Evolutionary conservation across 1,140 invertebrate genomes (phyloP).

Genomic region (Eubasilissa regina): DNA sequence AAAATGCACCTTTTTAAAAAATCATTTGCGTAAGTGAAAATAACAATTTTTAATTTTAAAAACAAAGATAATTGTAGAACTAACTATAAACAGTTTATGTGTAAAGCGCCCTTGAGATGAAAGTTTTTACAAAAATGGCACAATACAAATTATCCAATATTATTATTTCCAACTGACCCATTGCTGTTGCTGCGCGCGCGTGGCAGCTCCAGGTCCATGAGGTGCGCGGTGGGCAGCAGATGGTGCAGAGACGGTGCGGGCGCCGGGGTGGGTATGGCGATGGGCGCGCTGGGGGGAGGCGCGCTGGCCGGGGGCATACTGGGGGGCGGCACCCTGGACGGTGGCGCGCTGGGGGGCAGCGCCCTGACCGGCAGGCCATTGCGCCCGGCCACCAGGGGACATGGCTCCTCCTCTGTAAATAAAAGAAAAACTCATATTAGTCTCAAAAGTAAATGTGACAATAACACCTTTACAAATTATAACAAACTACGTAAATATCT

Average conservation of each 20-base stretch:
- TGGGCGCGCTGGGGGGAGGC: slow-evolving; percentile 42
- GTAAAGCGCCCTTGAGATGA: no score
- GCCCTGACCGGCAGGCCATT: slow-evolving; percentile 45
- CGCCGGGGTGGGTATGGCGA: slow-evolving; percentile 32
- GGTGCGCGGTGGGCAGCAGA: slow-evolving; percentile 13
- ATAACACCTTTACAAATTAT: background rate
- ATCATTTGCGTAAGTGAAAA: no score
- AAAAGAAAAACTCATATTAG: background rate
- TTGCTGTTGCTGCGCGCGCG: slow-evolving; percentile 57
- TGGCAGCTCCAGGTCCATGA: slow-evolving; percentile 43
- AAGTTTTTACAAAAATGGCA: no score
- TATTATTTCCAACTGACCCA: slow-evolving; percentile 46
- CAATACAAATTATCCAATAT: no score
- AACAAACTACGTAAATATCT: no score
- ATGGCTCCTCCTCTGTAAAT: slow-evolving; percentile 38
- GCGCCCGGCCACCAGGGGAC: slow-evolving; percentile 21
- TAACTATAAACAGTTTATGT: no score
- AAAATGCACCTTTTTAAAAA: no score
- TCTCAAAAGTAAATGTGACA: background rate
- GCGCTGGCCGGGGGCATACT: slow-evolving; percentile 4
- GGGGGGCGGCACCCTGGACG: background rate
- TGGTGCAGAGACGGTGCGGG: slow-evolving; percentile 21
- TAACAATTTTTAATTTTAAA: no score
- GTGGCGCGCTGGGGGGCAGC: background rate
- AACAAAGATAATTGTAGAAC: no score